Evolutionary conservation across 2,888 invertebrate genomes (phyloP).

Genomic region (Pristionchus japonicus): DNA sequence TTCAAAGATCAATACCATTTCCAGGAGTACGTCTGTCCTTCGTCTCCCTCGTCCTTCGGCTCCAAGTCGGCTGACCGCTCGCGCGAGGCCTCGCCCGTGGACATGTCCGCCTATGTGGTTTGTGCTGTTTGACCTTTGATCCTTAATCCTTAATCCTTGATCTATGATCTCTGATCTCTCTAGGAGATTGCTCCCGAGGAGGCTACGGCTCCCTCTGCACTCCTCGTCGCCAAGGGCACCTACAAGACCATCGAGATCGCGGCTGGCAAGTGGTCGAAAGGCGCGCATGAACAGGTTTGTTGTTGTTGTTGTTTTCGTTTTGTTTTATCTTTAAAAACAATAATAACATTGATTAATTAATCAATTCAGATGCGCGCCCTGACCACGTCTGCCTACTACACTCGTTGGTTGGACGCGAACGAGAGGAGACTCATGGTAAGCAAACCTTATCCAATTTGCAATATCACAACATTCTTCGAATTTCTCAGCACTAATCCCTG

Average conservation of each 20-base stretch:
- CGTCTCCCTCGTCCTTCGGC: neutral
- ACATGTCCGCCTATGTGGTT: slow-evolving; percentile 29
- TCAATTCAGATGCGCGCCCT: slow-evolving; percentile 1
- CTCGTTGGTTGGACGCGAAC: slow-evolving; percentile 38
- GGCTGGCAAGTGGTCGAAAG: neutral
- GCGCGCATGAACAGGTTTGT: slow-evolving; percentile 43
- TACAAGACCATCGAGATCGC: slow-evolving; percentile 31
- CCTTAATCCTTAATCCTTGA: neutral
- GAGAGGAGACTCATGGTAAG: slow-evolving; percentile 33
- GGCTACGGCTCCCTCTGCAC: neutral
- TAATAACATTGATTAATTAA: neutral
- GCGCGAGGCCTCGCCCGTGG: neutral
- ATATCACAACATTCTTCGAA: no score
- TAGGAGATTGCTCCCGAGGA: slow-evolving; percentile 13
- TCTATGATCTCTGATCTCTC: slow-evolving; percentile 13
- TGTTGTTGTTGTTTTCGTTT: neutral
- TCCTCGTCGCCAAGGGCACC: slow-evolving; percentile 29
- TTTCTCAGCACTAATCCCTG: no score
- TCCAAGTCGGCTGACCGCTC: neutral
- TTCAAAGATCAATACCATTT: neutral
- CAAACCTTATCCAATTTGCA: neutral
- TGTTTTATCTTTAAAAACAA: neutral
- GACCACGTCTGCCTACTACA: neutral
- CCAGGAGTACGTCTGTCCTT: slow-evolving; percentile 22
- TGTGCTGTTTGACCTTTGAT: neutral